These are phyloP conservation scores for Dryobates pubescens DNA, from an alignment of 2,797 vertebrate genomes.

Conservation along the genomic window DNA sequence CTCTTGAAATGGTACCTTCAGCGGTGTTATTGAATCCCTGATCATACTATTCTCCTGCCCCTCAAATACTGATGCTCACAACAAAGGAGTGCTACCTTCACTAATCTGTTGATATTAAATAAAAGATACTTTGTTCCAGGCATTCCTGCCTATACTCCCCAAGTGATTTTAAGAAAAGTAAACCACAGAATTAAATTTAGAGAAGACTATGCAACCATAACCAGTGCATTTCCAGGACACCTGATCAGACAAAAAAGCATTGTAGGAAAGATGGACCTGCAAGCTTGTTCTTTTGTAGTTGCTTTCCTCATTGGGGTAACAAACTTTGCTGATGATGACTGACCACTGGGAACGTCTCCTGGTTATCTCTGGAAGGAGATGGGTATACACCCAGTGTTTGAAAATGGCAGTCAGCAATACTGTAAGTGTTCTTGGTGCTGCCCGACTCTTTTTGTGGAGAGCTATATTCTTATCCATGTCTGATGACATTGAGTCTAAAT, in stretches of 20 bases:
- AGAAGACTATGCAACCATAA: background rate
- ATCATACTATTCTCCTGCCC: background rate
- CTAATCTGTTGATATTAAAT: background rate
- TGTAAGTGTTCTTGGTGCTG: background rate
- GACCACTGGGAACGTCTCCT: background rate
- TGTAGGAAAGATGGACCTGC: background rate
- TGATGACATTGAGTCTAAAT: background rate
- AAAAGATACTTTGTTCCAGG: background rate
- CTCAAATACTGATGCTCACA: no score
- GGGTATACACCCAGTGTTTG: background rate
- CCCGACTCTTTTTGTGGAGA: background rate
- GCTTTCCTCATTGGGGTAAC: background rate
- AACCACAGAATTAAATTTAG: background rate
- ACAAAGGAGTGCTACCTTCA: fast-evolving
- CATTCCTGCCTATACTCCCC: background rate
- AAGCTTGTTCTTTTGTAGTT: background rate
- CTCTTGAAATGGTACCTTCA: background rate
- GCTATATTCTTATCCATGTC: background rate
- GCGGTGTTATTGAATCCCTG: background rate
- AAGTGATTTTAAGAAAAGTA: background rate
- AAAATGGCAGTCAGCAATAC: background rate
- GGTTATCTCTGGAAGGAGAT: background rate
- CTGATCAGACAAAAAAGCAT: background rate
- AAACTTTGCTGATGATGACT: background rate
- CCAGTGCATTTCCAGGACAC: background rate